Evolutionary conservation across 2,797 vertebrate genomes (phyloP), one percentile per base, ranked within the genome.

Genomic region (Hippoglossus hippoglossus): DNA sequence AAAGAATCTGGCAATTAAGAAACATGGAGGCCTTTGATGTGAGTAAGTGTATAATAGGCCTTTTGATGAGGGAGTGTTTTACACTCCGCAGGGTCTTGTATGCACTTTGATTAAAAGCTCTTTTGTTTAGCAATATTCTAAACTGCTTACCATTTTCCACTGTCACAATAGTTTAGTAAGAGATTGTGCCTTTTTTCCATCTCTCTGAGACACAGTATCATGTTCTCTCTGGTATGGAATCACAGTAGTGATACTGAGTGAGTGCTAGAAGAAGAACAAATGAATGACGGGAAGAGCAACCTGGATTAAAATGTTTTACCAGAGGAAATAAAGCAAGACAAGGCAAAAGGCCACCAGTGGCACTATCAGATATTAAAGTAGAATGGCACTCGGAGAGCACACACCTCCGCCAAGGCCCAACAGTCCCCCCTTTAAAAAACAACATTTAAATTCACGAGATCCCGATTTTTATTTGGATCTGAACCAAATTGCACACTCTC

Each of bases 101-200:
- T 82, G 84, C 84, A 83, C 86, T 92, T 89, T 93, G 87, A 92
- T 92, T 91, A 92, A 94, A 91, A 89, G 76, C 89, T 79, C 82
- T 90, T 92, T 91, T 91, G 89, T 92, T 90, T 88, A 85, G 88
- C 76, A 87, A 80, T 84, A 78, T 88, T 87, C 75, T 91, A 87
- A 92, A 90, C 80, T 87, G 89, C 89, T 87, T 84, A 77, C 84
- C 69, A 77, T 82, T 88, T 91, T 80, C 79, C 56, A 80, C 34
- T 81, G 77, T 91, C 88, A 88, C 87, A 91, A 87, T 88, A 83
- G 73, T 90, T 91, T 85, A 84, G 77, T 71, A 74, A 79, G 56
- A 75, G 41, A 79, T 47, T 70, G 47, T 31, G 67, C 15, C 46
- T 73, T 81, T 80, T 77, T 71, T 39, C 71, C 63, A 66, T 47